Base-by-base conservation (phyloP, 2,797 vertebrate species). In the Philypnodon macrostomus region DNA sequence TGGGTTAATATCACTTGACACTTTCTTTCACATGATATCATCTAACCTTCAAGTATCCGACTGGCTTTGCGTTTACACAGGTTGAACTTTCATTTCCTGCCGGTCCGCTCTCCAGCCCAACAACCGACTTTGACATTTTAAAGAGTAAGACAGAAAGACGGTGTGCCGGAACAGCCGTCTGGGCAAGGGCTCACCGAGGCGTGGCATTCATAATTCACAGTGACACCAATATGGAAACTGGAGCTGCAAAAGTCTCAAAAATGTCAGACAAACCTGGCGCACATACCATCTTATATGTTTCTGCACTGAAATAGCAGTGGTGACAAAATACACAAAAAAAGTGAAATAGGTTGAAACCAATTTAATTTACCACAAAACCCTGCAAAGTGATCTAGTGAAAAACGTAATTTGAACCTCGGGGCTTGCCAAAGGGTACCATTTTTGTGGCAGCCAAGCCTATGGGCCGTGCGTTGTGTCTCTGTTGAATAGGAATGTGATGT, bases 71-170 rank as follows among this genome's bases (percentile, higher is more conserved):
- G 79, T 87, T 83, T 81, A 83, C 65, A 80, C 79, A 85, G 73
- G 72, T 79, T 84, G 73, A 86, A 81, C 76, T 80, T 85, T 84
- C 72, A 79, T 83, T 88, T 87, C 80, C 84, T 86, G 78, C 58
- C 77, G 63, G 53, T 12, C 12, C 65, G 70, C 75, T 68, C 69
- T 51, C 67, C 61, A 60, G 75, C 80, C 72, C 50, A 41, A 67
- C 73, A 79, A 77, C 58, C 39, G 39, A 62, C 57, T 70, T 44
- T 75, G 79, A 80, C 76, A 15, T 84, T 73, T 76, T 70, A 67
- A 73, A 67, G 70, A 72, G 79, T 67, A 66, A 75, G 45, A 65
- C 67, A 79, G 76, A 71, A 77, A 78, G 77, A 77, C 69, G 27
- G 53, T 58, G 70, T 72, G n/a, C n/a, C 60, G 34, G 67, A 83